Evolutionary conservation across 2,113 vertebrate species (phyloP).

Genomic region (Carassius gibelio): DNA sequence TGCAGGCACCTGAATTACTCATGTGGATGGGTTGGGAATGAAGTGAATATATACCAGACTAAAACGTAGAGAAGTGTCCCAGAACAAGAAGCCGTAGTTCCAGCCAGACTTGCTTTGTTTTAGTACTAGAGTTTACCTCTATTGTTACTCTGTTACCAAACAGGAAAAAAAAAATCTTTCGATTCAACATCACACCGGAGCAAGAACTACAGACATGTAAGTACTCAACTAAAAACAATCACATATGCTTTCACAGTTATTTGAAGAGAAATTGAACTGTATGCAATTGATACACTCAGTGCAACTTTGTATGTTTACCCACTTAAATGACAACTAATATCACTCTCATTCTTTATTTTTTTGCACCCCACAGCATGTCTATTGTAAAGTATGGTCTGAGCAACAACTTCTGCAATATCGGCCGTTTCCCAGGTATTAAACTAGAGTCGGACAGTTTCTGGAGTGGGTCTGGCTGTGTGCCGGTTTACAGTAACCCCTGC

Average conservation of each 20-base stretch:
- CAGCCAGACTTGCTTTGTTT: conserved; percentile 6
- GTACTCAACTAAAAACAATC: not conserved
- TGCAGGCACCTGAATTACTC: not conserved
- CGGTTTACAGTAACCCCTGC: not conserved
- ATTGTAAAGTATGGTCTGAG: not conserved
- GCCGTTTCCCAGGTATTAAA: conserved; percentile 19
- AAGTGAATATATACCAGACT: not conserved
- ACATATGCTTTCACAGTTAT: not conserved
- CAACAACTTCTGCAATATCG: conserved; percentile 29
- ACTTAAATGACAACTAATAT: not conserved
- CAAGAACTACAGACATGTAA: conserved; percentile 9
- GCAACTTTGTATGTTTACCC: too few relatives aligned
- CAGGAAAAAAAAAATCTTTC: not conserved
- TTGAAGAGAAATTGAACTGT: not conserved
- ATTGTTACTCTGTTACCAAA: not conserved
- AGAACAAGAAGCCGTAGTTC: not conserved
- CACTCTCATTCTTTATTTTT: not conserved
- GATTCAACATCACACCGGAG: not conserved
- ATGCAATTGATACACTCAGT: not conserved
- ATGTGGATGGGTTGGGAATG: conserved; percentile 28
- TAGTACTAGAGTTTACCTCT: not conserved
- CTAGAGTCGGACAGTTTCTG: not conserved
- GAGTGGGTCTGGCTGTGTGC: not conserved
- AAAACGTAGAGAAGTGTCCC: not conserved
- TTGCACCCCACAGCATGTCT: conserved; percentile 7